Base-by-base conservation (phyloP, 1,140 invertebrate genomes). In the Watersipora subatra region DNA sequence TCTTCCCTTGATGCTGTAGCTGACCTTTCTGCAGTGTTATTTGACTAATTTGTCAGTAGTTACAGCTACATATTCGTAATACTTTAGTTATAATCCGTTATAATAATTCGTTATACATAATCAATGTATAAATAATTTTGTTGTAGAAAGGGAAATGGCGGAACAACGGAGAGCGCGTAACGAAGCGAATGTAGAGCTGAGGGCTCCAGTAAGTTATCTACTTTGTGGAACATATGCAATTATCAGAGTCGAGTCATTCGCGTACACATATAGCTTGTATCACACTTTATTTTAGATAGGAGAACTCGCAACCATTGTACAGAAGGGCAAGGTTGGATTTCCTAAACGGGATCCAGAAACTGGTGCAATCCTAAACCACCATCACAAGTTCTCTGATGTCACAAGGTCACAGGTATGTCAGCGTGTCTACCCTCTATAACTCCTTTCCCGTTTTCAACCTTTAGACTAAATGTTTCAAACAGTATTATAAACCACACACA, bases 311-410 rank as follows among this genome's bases (percentile, higher is more conserved):
- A 64, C 70, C 7, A 29, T 76, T n/a, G 66, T 76, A 56, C 62
- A 67, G 34, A 61, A 68, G 25, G 70, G 70, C 24, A 62, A 67
- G 58, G 72, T 73, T 17, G 75, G 75, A 15, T 69, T 72, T 55
- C 75, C 75, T 19, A 65, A 65, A 24, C 69, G 72, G 28, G 71
- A 76, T 62, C 71, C 72, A 3, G 63, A 64, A 17, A 76, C 75
- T 1, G 75, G 75, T 1, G 30, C 66, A 24, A 46, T 75, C 12
- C 63, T 64, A 46, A 68, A 70, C 62, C 73, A 76, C 25, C 72
- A 74, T 64, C 68, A 74, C 0, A 57, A 62, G 20, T 69, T 66
- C 26, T 72, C 73, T n/a, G 75, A 76, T 64, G 69, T 76, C 7
- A 70, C 73, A 2, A 68, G 58, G 22, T 28, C 27, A 28, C 22